Conservation (phyloP, 35 echinoderm and acorn worm genomes). For the Chiridota heheva region DNA sequence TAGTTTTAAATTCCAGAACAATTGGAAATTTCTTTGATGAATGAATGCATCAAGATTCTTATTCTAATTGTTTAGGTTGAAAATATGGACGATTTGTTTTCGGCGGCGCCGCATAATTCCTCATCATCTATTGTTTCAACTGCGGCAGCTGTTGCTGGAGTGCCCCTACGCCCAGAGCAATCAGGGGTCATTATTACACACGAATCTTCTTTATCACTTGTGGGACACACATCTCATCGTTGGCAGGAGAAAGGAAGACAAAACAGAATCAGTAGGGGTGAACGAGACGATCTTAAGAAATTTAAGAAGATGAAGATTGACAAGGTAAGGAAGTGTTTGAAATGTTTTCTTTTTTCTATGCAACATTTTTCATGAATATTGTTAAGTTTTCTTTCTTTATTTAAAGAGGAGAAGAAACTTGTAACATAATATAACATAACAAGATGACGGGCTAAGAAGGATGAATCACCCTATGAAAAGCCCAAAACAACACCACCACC, state of each 20-base stretch:
- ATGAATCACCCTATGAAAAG: too few relatives aligned
- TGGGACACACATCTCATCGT: conserved; percentile 10
- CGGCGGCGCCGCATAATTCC: conserved; percentile 13
- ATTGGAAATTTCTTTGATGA: too few relatives aligned
- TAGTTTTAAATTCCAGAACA: too few relatives aligned
- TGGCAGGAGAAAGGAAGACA: conserved; percentile 49
- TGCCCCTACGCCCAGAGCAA: conserved; percentile 23
- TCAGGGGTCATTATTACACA: neutral
- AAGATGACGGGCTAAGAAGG: too few relatives aligned
- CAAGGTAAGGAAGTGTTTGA: conserved; percentile 61
- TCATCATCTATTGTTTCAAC: conserved; percentile 44
- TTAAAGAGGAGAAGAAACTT: too few relatives aligned
- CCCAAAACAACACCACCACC: too few relatives aligned
- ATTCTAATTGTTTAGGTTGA: too few relatives aligned
- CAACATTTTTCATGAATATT: too few relatives aligned
- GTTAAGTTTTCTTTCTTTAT: too few relatives aligned
- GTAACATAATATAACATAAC: too few relatives aligned
- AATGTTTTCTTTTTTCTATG: neutral
- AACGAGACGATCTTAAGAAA: conserved; percentile 80
- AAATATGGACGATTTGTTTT: conserved; percentile 49
- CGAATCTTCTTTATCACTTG: conserved; percentile 13
- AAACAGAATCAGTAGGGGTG: conserved; percentile 20
- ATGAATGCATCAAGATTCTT: too few relatives aligned
- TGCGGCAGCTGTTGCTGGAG: conserved; percentile 28
- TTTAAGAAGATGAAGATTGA: conserved; percentile 90